Evolutionary conservation across 2,113 vertebrate species (phyloP), one percentile per base, ranked within the genome.

Genomic region (Polyodon spathula): DNA sequence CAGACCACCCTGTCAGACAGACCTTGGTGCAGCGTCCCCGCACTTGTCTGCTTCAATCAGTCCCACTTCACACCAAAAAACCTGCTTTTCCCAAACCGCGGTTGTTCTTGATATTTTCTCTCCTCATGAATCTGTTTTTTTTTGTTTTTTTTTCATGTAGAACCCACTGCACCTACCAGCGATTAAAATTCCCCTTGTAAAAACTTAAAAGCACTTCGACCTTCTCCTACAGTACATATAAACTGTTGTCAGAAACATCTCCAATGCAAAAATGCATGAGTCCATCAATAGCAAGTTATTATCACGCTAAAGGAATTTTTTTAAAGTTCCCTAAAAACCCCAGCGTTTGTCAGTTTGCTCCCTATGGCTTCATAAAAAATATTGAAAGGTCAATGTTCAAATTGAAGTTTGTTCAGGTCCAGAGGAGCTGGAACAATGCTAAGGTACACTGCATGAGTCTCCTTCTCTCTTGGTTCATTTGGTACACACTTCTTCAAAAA

Each of bases 11-110:
- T 52, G 53, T 37, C 7, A 8, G 11, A 27, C 16, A 54, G 53
- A 16, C 16, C 53, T 54, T 54, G 53, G 16, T 54, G 53, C 37
- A 54, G 11, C 16, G 53, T 27, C 37, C 53, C 53, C 15, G 53
- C 53, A 2, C 5, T 16, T 15, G 53, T 14, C 53, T 17, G 53
- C 53, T 54, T 54, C 15, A 54, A 54, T 27, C 53, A 15, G 16
- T 9, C 3, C 11, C n/a, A n/a, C 46, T 50, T 50, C 46, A 50
- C 11, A 50, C 46, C 4, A n/a, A 50, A 12, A 8, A 12, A 50
- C 46, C 46, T 5, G 11, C 46, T 10, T 10, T 14, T 4, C 5
- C 10, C 7, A 12, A 50, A 50, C n/a, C n/a, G n/a, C n/a, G 46
- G n/a, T 50, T 12, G 10, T 50, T 8, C 1, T n/a, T 50, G 46